Conservation (phyloP, 2,797 vertebrate species). For the Sciurus vulgaris region DNA sequence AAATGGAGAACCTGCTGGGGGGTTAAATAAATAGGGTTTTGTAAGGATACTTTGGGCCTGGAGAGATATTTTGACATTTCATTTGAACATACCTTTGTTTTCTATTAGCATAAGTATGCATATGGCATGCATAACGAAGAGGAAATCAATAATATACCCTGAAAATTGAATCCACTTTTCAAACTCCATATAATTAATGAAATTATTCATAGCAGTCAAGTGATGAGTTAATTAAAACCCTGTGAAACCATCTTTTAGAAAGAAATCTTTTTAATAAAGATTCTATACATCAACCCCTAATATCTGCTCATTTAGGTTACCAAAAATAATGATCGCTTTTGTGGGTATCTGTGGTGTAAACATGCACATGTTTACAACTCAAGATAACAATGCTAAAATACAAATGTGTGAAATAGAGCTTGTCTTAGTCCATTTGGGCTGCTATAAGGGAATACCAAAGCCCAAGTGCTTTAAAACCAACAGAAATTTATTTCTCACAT, state of each 20-base stretch:
- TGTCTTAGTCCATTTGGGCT: not conserved
- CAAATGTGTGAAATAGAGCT: slow-evolving; percentile 9
- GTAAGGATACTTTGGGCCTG: not conserved
- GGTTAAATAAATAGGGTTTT: not conserved
- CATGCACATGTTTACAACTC: not conserved
- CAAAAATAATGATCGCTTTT: slow-evolving; percentile 60
- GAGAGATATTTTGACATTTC: not conserved
- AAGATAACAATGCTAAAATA: slow-evolving; percentile 39
- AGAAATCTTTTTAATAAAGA: slow-evolving; percentile 37
- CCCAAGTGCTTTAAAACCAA: not conserved
- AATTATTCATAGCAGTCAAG: slow-evolving; percentile 30
- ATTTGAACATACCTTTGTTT: slow-evolving; percentile 41
- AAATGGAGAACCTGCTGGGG: not conserved
- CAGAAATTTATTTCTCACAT: not conserved
- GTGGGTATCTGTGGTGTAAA: not conserved
- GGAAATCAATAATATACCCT: slow-evolving; percentile 35
- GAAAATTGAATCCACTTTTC: slow-evolving; percentile 58
- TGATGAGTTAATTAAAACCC: slow-evolving; percentile 13
- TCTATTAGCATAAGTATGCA: not conserved
- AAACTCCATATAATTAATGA: slow-evolving; percentile 53
- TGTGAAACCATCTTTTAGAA: slow-evolving; percentile 43
- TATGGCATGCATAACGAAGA: not conserved
- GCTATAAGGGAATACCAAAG: not conserved
- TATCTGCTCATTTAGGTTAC: slow-evolving; percentile 4
- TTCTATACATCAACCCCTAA: not conserved